Evolutionary conservation across 2,113 vertebrate genomes (phyloP), one percentile per base, ranked within the genome.

Genomic region (Heterotis niloticus): DNA sequence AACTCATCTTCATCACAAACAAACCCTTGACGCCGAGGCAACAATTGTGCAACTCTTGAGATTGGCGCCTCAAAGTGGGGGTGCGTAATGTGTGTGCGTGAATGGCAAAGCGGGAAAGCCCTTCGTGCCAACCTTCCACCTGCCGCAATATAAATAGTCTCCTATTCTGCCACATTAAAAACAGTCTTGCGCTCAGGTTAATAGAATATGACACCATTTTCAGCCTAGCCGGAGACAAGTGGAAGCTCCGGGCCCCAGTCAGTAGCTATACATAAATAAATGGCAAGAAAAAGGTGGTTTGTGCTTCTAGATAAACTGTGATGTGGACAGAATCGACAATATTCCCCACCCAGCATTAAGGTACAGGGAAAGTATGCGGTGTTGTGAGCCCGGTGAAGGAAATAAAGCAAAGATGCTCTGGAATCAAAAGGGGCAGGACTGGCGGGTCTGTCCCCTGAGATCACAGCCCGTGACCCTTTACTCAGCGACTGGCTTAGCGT

Each of bases 121-220:
- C 54, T 74, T 52, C 26, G 59, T 17, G 54, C 23, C 24, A 57
- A n/a, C n/a, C n/a, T n/a, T n/a, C n/a, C n/a, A n/a, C n/a, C n/a
- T n/a, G n/a, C n/a, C n/a, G n/a, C n/a, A n/a, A n/a, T 7, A 24
- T 68, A 60, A 44, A 71, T n/a, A 57, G 54, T 26, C 74, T 65
- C 67, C 71, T 7, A 44, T 75, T 17, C 62, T 81, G 73, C 71
- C 80, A 52, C 57, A 52, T 80, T 78, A 73, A n/a, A 44, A 80
- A 62, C 71, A 66, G 76, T 57, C 56, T 73, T 26, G 78, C 24
- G 34, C 54, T 44, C 75, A 81, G 80, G 83, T 85, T 84, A 84
- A 83, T 80, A 76, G 77, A 79, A 83, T 81, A 79, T 76, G 74
- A 80, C 77, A 82, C 54, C 72, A 52, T 79, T 83, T 82, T 83